Percentiles rank a stretch among this genome's conserved stretches.
These are phyloP conservation scores for Neolamprologus tretocephalus DNA, from an alignment of 2,113 vertebrate genomes.

Conservation along the genomic window DNA sequence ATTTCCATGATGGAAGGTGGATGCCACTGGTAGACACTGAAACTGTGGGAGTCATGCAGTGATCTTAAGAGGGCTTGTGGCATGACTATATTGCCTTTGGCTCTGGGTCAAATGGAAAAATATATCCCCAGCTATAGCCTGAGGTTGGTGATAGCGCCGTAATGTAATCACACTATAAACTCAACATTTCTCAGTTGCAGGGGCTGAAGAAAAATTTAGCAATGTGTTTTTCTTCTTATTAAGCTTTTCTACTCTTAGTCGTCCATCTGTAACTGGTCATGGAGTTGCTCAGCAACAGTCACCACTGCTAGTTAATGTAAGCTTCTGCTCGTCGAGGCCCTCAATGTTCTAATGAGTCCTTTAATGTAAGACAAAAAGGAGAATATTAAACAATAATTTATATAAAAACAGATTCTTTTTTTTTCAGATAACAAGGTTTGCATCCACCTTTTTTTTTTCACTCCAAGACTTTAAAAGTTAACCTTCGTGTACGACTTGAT, in stretches of 20 bases:
- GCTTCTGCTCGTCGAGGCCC: neutral
- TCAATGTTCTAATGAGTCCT: neutral
- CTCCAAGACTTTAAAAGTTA: neutral
- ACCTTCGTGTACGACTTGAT: neutral
- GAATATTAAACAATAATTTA: neutral
- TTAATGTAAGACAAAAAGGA: neutral
- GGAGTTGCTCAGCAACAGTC: neutral
- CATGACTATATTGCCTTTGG: neutral
- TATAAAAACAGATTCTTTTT: neutral
- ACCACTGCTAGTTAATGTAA: neutral
- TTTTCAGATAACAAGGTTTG: neutral
- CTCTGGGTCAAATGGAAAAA: constrained; percentile 12
- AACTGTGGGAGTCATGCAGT: neutral
- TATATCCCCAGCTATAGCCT: neutral
- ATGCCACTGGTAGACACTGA: neutral
- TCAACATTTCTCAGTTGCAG: neutral
- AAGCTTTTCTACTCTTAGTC: neutral
- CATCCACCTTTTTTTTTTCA: neutral
- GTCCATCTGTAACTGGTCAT: neutral
- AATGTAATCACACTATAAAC: constrained; percentile 6
- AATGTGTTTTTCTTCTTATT: neutral
- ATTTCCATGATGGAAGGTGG: constrained; percentile 37
- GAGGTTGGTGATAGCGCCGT: neutral
- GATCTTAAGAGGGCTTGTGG: neutral
- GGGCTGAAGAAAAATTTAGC: neutral